Conservation (phyloP, 2,888 invertebrate genomes). For the Timema cristinae region DNA sequence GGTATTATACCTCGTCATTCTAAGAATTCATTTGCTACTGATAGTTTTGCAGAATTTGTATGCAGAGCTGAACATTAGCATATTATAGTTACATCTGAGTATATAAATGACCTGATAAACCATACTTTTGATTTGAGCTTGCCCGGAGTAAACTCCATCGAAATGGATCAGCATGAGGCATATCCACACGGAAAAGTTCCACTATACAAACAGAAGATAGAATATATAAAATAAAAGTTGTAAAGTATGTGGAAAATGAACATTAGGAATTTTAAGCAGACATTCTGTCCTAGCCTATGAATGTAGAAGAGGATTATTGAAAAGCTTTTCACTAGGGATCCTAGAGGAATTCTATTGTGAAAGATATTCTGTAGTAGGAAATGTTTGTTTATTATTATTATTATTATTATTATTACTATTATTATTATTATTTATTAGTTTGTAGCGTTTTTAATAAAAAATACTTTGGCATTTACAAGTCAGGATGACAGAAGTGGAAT, state of each 20-base stretch:
- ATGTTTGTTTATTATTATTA: too few species aligned
- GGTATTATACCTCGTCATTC: conserved; percentile 1
- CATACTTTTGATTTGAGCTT: conserved; percentile 8
- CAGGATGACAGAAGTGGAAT: too few species aligned
- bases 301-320: neutral
- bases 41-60: conserved; percentile 3
- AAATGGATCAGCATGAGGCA: neutral
- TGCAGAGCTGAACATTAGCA: neutral
- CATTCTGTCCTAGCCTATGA: neutral
- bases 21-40: neutral
- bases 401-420: too few species aligned
- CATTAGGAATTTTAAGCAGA: conserved; percentile 3
- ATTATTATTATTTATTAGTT: too few species aligned
- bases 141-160: neutral
- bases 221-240: neutral
- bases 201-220: neutral
- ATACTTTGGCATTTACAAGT: too few species aligned
- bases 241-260: neutral
- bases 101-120: neutral
- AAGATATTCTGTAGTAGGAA: too few species aligned
- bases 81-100: neutral
- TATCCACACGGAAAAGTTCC: neutral
- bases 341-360: too few species aligned
- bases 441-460: too few species aligned
- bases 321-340: too few species aligned